phyloP scores from a whole-genome alignment of 2,888 invertebrate genomes.

The Vannuccia rotundouncinata region DNA sequence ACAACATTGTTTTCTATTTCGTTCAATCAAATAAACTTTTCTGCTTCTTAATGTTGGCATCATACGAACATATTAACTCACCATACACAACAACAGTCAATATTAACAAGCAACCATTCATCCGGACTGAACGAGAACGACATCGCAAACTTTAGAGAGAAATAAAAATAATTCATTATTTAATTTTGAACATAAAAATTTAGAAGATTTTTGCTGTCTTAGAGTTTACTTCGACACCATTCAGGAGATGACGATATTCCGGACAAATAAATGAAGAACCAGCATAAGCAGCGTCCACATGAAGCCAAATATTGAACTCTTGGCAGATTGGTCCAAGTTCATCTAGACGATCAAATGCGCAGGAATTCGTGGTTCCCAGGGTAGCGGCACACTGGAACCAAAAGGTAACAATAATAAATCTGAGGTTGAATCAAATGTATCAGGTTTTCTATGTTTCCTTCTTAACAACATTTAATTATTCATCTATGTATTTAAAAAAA shows the following conservation, averaged over 20 bases:
- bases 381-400: constrained; percentile 72
- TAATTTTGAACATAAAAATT: too few species aligned
- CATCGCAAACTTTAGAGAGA: constrained; percentile 41
- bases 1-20: too few species aligned
- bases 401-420: too few species aligned
- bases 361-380: constrained; percentile 84
- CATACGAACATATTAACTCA: too few species aligned
- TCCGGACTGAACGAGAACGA: constrained; percentile 41
- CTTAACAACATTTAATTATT: too few species aligned
- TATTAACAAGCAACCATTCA: constrained; percentile 41
- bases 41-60: too few species aligned
- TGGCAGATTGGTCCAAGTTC: constrained; percentile 78
- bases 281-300: constrained; percentile 89
- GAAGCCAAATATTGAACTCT: constrained; percentile 67
- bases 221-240: constrained; percentile 39
- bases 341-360: constrained; percentile 79
- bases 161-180: too few species aligned
- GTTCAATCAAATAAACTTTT: too few species aligned
- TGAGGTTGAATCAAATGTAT: too few species aligned
- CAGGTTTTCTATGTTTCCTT: too few species aligned
- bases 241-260: constrained; percentile 36
- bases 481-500: too few species aligned
- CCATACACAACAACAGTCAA: constrained; percentile 59
- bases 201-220: too few species aligned
- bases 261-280: constrained; percentile 42